Evolutionary conservation across 1,140 invertebrate genomes (phyloP).

Genomic region (Drosophila carrolli): DNA sequence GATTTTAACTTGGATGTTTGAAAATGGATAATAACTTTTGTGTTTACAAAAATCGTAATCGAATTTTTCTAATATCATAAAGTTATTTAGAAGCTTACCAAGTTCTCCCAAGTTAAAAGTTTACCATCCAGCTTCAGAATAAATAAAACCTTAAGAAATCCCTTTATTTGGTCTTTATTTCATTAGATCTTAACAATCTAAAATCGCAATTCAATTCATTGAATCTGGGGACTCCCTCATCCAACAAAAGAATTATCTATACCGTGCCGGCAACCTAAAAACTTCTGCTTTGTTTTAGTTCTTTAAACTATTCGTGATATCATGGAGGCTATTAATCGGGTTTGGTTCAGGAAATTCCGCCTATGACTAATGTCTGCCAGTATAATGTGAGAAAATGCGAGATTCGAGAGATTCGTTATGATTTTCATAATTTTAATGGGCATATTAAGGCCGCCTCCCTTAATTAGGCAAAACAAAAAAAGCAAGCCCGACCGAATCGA

Average conservation of each 20-base stretch:
- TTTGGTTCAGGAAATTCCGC: conserved; percentile 34
- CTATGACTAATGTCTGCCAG: conserved; percentile 29
- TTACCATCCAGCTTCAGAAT: too few relatives aligned
- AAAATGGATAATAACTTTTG: not conserved
- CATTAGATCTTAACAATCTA: not conserved
- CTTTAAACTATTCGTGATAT: not conserved
- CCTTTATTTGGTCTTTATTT: not conserved
- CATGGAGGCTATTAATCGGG: not conserved
- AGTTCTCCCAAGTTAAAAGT: too few relatives aligned
- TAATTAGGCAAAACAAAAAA: conserved; percentile 70
- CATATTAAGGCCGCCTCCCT: conserved; percentile 75
- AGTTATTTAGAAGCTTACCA: not conserved
- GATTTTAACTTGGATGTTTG: too few relatives aligned
- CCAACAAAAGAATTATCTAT: not conserved
- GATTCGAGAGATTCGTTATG: conserved; percentile 37
- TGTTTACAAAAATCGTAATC: not conserved
- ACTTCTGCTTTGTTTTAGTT: not conserved
- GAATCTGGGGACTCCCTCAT: not conserved
- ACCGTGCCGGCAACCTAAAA: not conserved
- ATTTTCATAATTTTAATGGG: conserved; percentile 82
- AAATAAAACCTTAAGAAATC: not conserved
- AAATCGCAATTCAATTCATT: not conserved
- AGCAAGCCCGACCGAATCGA: not conserved
- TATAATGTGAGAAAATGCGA: conserved; percentile 52
- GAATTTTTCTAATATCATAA: not conserved